These are phyloP conservation scores for Oryzias javanicus DNA, from an alignment of 2,113 vertebrate genomes.

Conservation along the genomic window DNA sequence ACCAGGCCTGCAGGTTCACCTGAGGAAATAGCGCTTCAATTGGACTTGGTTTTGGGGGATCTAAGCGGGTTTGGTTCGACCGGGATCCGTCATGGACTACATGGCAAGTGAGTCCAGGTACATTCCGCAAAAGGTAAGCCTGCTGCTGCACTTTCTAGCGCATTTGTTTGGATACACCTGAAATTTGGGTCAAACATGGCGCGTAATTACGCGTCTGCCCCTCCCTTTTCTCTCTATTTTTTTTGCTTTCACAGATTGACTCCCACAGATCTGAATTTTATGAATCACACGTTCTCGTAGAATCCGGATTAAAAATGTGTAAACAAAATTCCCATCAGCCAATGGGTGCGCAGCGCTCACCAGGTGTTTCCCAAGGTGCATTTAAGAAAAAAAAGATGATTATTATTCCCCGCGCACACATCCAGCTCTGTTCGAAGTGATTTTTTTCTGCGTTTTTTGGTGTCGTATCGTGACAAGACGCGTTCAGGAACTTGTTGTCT, in stretches of 20 bases:
- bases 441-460: neutral
- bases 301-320: too few relatives aligned
- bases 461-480: neutral
- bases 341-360: too few relatives aligned
- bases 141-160: neutral
- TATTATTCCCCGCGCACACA: neutral
- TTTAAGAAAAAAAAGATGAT: too few relatives aligned
- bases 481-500: conserved; percentile 35
- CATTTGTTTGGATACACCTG: neutral
- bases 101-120: conserved; percentile 71
- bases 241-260: neutral
- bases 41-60: neutral
- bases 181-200: neutral
- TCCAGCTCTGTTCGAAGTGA: neutral
- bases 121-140: conserved; percentile 37
- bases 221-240: neutral
- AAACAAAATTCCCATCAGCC: too few relatives aligned
- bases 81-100: conserved; percentile 62
- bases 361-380: too few relatives aligned
- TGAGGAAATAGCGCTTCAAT: neutral
- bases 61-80: neutral
- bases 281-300: too few relatives aligned
- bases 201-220: neutral
- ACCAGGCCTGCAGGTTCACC: conserved; percentile 28
- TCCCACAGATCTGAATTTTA: neutral